Base-by-base conservation (phyloP, 2,797 vertebrate species). In the Rhinogobio ventralis region DNA sequence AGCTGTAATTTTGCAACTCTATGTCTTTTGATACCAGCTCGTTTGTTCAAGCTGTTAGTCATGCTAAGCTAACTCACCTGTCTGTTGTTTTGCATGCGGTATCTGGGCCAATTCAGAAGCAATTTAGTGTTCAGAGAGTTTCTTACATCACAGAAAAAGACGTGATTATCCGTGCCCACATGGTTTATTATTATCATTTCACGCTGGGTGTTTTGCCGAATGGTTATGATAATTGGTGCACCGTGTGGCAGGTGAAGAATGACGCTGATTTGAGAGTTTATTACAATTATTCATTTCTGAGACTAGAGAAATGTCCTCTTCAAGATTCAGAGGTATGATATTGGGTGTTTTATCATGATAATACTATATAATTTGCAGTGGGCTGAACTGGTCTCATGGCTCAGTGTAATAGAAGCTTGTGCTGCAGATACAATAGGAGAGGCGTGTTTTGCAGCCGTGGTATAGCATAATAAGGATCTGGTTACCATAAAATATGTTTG, bases 111-210 rank as follows among this genome's bases (percentile, higher is more conserved):
- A 69, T 84, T 69, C 53, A 69, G 42, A 71, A 62, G 39, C 83
- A 79, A 78, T 79, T 79, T 78, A 72, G 51, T 49, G 66, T 72
- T 79, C 66, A 79, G 74, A 69, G 74, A 69, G 25, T 79, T 79
- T 72, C 67, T 85, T 85, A 51, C 67, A 72, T 85, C 75, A 79
- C 75, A 69, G 62, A 77, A 45, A 77, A 45, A 85, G 76, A 79
- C 28, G 14, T 72, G 75, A 79, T 84, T 79, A 72, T 85, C 67
- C 67, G 25, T 51, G 75, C 75, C 66, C 83, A 39, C 83, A 72
- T 46, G 76, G 67, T 64, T 85, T 79, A 64, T 85, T 79, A 84
- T 84, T 62, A 85, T 79, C 20, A 85, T 85, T 85, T 85, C 83
- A 79, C 53, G 42, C 76, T 64, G 76, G 72, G 83, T 85, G 83